A percentile compares a stretch with the other conserved stretches of the same genome.
phyloP scores from a whole-genome alignment of 2,888 invertebrate species.

The Amphipoea lucens region DNA sequence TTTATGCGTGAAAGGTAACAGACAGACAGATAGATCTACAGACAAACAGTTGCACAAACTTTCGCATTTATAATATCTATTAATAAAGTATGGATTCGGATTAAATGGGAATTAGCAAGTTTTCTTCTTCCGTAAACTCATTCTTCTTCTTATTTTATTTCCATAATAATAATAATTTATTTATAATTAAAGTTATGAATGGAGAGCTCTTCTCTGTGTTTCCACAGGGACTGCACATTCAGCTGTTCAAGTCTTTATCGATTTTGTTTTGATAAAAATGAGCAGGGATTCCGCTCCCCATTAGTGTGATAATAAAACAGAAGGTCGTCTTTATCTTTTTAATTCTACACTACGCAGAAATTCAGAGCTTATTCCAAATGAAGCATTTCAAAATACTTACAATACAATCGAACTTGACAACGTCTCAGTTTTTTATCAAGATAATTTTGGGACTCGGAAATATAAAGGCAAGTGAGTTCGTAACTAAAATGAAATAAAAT shows the following conservation, averaged over 20 bases:
- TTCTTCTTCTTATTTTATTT: background rate
- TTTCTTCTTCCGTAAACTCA: background rate
- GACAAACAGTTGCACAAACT: background rate
- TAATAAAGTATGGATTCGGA: background rate
- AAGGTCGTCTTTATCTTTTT: background rate
- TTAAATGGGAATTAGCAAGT: background rate
- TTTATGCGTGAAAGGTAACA: background rate
- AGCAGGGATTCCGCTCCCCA: background rate
- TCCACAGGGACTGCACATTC: background rate
- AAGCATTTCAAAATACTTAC: conserved; percentile 7
- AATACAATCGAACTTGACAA: conserved; percentile 9
- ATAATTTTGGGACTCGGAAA: conserved; percentile 25
- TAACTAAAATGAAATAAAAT: conserved; percentile 47
- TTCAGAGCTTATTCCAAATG: background rate
- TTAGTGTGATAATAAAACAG: background rate
- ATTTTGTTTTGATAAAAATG: background rate
- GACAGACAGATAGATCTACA: background rate
- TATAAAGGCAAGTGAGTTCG: conserved; percentile 41
- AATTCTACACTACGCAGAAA: background rate
- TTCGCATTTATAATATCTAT: background rate
- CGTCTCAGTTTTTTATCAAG: conserved; percentile 23
- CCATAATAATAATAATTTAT: background rate
- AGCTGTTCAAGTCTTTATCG: background rate
- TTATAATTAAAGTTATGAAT: background rate
- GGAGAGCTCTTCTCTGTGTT: background rate